Evolutionary conservation across 2,888 invertebrate genomes (phyloP), one percentile per base, ranked within the genome.

Genomic region (Agrotis segetum): DNA sequence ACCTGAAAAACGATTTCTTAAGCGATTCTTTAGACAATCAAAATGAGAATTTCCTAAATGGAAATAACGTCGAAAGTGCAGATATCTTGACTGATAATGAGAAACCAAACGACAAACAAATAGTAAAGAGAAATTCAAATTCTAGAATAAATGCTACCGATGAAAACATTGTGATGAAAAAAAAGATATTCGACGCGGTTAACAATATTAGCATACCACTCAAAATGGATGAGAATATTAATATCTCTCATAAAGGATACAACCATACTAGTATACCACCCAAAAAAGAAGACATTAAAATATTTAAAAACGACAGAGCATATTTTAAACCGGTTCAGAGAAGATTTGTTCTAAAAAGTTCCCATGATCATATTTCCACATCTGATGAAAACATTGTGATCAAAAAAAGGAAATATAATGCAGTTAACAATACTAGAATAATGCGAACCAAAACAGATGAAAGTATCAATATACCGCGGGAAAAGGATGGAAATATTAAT

Each of bases 11-110:
- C 7, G 29, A 16, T 11, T 1, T 3, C 2, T 1, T n/a, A 6
- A 5, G 17, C 13, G 72, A 78, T 52, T 66, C 73, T 46, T 66
- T 91, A 55, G 90, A 91, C 7, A 82, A 75, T 67, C 86, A 87
- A 67, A 91, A 91, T 73, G 83, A 84, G 6, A 82, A 84, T 11
- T 91, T 86, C 53, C 62, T 88, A n/a, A 67, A 66, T 11, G 63
- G 47, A 9, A 76, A 78, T 72, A 81, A 81, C 44, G 69, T 82
- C 6, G 69, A 53, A 60, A 74, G 64, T n/a, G 83, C 77, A 46
- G 86, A 88, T 67, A 60, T 79, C 9, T 64, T 87, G 34, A 79
- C 83, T 19, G 79, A 79, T 19, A 34, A 70, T 11, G 49, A 69
- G 40, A 47, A 67, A 67, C 0, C 49, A 50, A 19, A 29, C 21